Conservation (phyloP, 2,888 invertebrate species). For the Heliconius cydno region DNA sequence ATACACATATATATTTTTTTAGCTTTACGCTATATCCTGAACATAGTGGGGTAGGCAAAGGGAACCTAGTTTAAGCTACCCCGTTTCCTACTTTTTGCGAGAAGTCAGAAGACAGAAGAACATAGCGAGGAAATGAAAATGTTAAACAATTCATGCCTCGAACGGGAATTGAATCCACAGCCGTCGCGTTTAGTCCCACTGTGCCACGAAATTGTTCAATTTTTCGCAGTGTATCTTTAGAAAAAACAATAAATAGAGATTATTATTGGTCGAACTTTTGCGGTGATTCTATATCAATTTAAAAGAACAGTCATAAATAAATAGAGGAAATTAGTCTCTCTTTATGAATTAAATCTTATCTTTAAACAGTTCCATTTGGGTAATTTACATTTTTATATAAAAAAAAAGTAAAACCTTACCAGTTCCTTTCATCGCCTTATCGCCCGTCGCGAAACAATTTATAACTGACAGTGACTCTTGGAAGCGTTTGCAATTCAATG, state of each 20-base stretch:
- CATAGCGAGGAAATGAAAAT: too few relatives aligned
- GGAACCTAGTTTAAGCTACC: too few relatives aligned
- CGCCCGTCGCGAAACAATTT: slow-evolving; percentile 95
- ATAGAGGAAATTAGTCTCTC: neutral
- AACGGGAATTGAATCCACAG: too few relatives aligned
- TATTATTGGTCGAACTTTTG: neutral
- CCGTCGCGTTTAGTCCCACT: too few relatives aligned
- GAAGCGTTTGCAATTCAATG: slow-evolving; percentile 95
- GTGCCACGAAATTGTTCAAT: neutral
- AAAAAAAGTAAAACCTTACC: slow-evolving; percentile 70
- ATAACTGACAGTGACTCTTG: slow-evolving; percentile 96
- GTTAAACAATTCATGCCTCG: too few relatives aligned
- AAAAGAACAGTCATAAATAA: neutral
- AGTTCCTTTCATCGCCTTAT: slow-evolving; percentile 97
- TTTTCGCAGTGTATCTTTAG: neutral
- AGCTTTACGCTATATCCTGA: too few relatives aligned
- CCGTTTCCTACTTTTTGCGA: too few relatives aligned
- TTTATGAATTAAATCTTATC: neutral
- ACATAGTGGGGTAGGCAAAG: too few relatives aligned
- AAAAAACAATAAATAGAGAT: neutral
- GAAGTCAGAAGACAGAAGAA: too few relatives aligned
- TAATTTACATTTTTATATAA: neutral
- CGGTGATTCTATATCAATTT: neutral
- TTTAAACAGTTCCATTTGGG: too few relatives aligned
- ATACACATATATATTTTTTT: neutral